phyloP scores from a whole-genome alignment of 2,797 vertebrate species.

The Microctenopoma lineatum region DNA sequence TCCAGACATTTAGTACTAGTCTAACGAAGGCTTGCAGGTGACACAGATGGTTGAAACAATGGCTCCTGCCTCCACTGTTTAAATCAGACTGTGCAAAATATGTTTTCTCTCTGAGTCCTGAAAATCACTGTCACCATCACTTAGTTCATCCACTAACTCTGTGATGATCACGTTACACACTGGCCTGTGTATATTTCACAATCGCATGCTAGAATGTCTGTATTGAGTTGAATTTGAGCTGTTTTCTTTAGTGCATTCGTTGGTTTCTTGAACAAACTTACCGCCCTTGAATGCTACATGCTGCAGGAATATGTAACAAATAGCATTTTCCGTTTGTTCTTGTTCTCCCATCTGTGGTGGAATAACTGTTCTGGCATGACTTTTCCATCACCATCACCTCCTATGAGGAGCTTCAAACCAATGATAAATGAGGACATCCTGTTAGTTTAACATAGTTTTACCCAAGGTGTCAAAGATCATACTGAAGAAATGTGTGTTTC shows the following conservation, averaged over 20 bases:
- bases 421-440: slow-evolving; percentile 5
- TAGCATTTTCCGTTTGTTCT: slow-evolving; percentile 28
- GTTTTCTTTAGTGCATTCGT: background rate
- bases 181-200: background rate
- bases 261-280: slow-evolving; percentile 10
- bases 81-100: background rate
- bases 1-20: background rate
- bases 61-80: background rate
- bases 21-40: background rate
- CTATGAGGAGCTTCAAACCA: slow-evolving; percentile 22
- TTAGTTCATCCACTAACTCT: background rate
- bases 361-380: slow-evolving; percentile 18
- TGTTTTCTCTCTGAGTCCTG: background rate
- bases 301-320: slow-evolving; percentile 28
- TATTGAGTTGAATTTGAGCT: slow-evolving; percentile 9
- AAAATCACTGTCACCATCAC: background rate
- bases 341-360: slow-evolving; percentile 15
- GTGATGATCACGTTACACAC: background rate
- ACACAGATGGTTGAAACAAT: background rate
- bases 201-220: slow-evolving; percentile 9
- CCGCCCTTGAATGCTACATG: background rate
- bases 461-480: slow-evolving; percentile 47
- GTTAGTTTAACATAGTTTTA: slow-evolving; percentile 12
- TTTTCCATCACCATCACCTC: slow-evolving; percentile 27
- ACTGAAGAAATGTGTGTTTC: slow-evolving; percentile 29